These are phyloP conservation scores for Strigamia crassipes DNA, from an alignment of 2,888 invertebrate species.

Conservation along the genomic window DNA sequence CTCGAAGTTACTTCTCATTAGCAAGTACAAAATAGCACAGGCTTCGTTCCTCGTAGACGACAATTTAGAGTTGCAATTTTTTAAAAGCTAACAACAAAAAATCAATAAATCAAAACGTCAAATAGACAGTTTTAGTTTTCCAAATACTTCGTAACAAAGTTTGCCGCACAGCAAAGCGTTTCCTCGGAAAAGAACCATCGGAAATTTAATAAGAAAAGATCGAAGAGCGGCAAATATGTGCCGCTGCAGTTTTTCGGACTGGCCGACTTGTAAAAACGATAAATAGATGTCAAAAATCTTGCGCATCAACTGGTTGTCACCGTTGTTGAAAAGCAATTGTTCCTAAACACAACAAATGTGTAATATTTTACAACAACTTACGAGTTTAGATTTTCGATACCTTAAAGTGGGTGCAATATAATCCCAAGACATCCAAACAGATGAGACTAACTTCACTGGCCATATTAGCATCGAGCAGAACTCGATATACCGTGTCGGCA, in stretches of 20 bases:
- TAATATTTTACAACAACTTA: not conserved
- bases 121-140: not conserved
- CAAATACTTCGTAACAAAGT: slow-evolving; percentile 70
- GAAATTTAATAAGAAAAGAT: slow-evolving; percentile 89
- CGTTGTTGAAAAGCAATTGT: slow-evolving; percentile 65
- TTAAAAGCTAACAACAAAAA: slow-evolving; percentile 63
- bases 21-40: slow-evolving; percentile 84
- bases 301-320: slow-evolving; percentile 76
- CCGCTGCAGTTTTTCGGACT: slow-evolving; percentile 85
- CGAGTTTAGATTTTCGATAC: slow-evolving; percentile 52
- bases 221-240: slow-evolving; percentile 91
- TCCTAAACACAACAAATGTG: slow-evolving; percentile 53
- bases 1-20: slow-evolving; percentile 94
- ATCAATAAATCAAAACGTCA: slow-evolving; percentile 12
- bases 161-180: slow-evolving; percentile 79
- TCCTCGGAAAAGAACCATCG: slow-evolving; percentile 79
- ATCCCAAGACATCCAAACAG: slow-evolving; percentile 81
- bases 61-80: slow-evolving; percentile 84
- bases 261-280: slow-evolving; percentile 82
- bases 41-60: slow-evolving; percentile 85
- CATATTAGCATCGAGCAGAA: slow-evolving; percentile 76
- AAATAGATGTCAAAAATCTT: slow-evolving; percentile 84
- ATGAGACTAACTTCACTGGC: slow-evolving; percentile 88
- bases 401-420: slow-evolving; percentile 79
- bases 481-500: slow-evolving; percentile 61